Percentiles rank a stretch among this genome's conserved stretches.
Evolutionary conservation across 2,113 vertebrate species (phyloP).

Genomic region (Chlorodrepanis virens): DNA sequence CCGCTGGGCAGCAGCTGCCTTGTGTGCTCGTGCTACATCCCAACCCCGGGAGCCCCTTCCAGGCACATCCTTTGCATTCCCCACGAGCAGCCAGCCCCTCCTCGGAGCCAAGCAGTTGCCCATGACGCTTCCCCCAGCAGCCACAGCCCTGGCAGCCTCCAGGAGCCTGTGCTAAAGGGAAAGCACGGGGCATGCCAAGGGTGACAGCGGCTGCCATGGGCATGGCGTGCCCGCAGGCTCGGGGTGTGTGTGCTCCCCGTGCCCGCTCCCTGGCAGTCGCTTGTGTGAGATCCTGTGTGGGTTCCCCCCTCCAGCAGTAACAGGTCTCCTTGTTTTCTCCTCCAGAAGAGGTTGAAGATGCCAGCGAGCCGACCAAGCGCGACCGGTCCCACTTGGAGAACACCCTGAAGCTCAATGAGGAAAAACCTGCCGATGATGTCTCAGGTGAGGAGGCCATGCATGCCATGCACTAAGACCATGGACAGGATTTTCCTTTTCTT

Average conservation of each 20-base stretch:
- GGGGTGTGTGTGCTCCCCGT: not conserved
- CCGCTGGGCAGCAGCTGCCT: not conserved
- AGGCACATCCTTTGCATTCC: slow-evolving; percentile 1
- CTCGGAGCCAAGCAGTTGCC: not conserved
- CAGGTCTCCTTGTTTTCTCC: not conserved
- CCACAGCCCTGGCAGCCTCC: not conserved
- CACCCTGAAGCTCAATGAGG: slow-evolving; percentile 88
- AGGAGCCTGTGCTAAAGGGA: not conserved
- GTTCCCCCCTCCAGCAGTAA: not conserved
- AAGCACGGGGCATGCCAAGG: fast-evolving
- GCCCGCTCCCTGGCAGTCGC: not conserved
- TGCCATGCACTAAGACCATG: not conserved
- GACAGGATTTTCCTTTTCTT: not conserved
- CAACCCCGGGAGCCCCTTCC: not conserved
- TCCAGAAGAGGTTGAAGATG: slow-evolving; percentile 83
- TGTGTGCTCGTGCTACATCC: fast-evolving
- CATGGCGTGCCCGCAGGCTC: fast-evolving
- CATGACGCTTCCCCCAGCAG: not conserved
- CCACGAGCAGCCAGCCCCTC: not conserved
- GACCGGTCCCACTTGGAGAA: slow-evolving; percentile 93
- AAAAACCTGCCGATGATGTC: slow-evolving; percentile 87
- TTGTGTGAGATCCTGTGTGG: not conserved
- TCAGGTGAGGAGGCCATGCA: slow-evolving; percentile 72
- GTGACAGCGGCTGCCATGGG: fast-evolving
- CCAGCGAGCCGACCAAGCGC: slow-evolving; percentile 72